Evolutionary conservation across 2,797 vertebrate genomes (phyloP), one percentile per base, ranked within the genome.

Genomic region (Melanotaenia nigrans): DNA sequence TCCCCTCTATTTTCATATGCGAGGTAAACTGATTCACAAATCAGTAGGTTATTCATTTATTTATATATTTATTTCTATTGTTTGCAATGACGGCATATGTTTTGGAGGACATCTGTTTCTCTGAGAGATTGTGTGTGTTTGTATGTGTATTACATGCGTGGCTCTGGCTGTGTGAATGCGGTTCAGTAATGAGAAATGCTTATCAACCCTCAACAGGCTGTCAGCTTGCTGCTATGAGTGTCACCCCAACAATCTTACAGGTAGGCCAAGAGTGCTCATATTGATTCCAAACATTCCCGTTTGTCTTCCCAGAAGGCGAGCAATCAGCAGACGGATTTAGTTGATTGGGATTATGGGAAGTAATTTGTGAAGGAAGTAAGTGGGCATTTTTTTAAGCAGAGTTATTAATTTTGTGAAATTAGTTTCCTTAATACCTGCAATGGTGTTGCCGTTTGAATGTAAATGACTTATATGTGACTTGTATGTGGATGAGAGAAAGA

Each of bases 141-240:
- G 58, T 65, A 1, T 70, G 63, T 63, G 42, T 65, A 55, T 66
- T 71, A 42, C 64, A 36, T 67, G 66, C 60, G 69, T 76, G 75
- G 65, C 54, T 55, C 72, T 60, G 69, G 65, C 65, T 75, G 14
- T 77, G 80, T 89, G 86, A 83, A 84, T 90, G 65, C 67, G 82
- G 72, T 73, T 81, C 78, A 78, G 78, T 93, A 93, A 94, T 93
- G 89, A 92, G 89, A 90, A 93, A 90, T 88, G 89, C 92, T 94
- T 94, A 94, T 94, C 93, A 92, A 87, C 75, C 79, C 75, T 89
- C 75, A 66, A 72, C 93, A 94, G 93, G 86, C 89, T 82, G 86
- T 88, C 87, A 84, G 90, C 88, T 81, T 38, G 63, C 79, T 77
- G 86, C 84, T 83, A 84, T 90, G 90, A 90, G 88, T 42, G 79